Conservation (phyloP, 1,140 invertebrate species). For the Drosophila paulistorum region DNA sequence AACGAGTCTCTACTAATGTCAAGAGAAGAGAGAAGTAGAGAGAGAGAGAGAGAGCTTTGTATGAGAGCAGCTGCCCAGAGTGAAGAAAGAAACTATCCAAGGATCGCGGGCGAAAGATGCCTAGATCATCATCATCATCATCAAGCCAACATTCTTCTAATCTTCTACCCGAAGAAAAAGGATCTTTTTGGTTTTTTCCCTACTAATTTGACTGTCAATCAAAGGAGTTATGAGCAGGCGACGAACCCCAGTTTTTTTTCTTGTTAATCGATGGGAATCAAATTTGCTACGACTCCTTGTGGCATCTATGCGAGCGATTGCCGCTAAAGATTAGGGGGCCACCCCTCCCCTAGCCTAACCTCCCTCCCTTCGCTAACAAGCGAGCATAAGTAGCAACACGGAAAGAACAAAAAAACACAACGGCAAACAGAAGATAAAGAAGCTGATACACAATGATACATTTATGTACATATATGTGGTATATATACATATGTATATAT, state of each 20-base stretch:
- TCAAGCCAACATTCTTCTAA: neutral
- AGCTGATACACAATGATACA: constrained; percentile 14
- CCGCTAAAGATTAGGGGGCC: constrained; percentile 34
- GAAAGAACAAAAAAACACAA: neutral
- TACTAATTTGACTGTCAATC: constrained; percentile 81
- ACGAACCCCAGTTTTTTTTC: constrained; percentile 17
- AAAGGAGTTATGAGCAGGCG: constrained; percentile 41
- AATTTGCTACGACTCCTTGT: constrained; percentile 47
- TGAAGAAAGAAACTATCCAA: neutral
- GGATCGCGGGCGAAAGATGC: constrained; percentile 6
- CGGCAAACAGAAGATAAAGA: constrained; percentile 12
- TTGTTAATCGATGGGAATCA: constrained; percentile 81
- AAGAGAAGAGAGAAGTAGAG: neutral
- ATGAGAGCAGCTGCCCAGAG: constrained; percentile 9
- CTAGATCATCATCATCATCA: no score
- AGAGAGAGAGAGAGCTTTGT: no score
- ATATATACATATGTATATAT: no score
- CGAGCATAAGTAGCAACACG: constrained; percentile 5
- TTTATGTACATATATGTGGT: no score
- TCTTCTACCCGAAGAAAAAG: constrained; percentile 7
- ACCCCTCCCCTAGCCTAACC: no score
- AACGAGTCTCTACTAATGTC: constrained; percentile 1
- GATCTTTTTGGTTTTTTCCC: neutral
- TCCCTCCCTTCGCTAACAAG: neutral
- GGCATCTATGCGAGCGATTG: neutral